These are phyloP conservation scores for Phylloscopus trochilus DNA, from an alignment of 2,113 vertebrate species.

Conservation along the genomic window DNA sequence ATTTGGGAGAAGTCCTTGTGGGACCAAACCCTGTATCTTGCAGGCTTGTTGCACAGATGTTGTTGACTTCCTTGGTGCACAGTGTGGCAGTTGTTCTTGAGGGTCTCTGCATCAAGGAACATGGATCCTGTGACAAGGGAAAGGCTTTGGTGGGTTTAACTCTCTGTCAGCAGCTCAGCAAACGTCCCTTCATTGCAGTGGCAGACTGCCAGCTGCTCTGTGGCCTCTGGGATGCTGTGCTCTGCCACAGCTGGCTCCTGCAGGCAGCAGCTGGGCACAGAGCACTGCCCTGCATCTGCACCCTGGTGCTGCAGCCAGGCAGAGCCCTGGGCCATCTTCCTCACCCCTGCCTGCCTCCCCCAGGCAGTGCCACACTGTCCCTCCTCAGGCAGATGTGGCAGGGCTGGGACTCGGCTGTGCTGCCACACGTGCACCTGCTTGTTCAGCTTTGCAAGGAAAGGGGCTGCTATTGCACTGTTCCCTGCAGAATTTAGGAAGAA, in stretches of 20 bases:
- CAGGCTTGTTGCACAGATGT: neutral
- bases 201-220: neutral
- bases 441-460: neutral
- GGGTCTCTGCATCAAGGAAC: neutral
- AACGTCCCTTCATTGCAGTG: rapidly evolving
- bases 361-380: no score
- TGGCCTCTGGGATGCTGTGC: neutral
- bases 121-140: neutral
- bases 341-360: no score
- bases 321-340: no score
- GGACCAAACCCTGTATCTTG: neutral
- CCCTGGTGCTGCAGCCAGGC: no score
- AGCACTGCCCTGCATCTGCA: no score
- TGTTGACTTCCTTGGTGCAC: neutral
- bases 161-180: neutral
- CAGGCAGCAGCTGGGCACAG: no score
- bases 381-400: no score
- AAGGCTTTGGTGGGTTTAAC: neutral
- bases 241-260: neutral
- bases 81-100: neutral
- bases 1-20: neutral
- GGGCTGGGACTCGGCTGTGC: no score
- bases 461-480: neutral
- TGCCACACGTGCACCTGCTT: neutral
- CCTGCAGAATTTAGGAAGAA: neutral